Evolutionary conservation across 2,888 invertebrate species (phyloP), one percentile per base, ranked within the genome.

Genomic region (Phengaris arion): DNA sequence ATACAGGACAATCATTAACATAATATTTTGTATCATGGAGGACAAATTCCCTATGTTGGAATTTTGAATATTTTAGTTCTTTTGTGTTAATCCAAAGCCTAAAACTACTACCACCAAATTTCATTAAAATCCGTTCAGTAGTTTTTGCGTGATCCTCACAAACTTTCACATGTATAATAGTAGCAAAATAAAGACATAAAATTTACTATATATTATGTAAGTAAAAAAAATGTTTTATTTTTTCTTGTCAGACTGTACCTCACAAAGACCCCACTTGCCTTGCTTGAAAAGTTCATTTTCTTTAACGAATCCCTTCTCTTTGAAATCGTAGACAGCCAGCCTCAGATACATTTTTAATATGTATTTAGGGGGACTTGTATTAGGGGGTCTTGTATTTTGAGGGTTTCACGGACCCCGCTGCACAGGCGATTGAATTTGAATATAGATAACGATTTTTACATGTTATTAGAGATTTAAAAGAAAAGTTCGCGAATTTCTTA

Each of bases 271-370:
- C 85, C 81, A 81, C 82, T 79, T 77, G 83, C 82, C 86, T 86
- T 86, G 82, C 81, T 80, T 83, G 84, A 83, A 86, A 89, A 89
- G 86, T 87, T 84, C 85, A 88, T 88, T 89, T 91, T 90, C 90
- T 91, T 91, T 82, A 82, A 84, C 81, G 83, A 84, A 83, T 83
- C 86, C 86, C 85, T 82, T 83, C 85, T 79, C 85, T 87, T 89
- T 87, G 88, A 86, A 88, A 87, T 85, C 84, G 83, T 84, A 87
- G 86, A 87, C 85, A 82, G 81, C 77, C 78, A 77, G 80, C 79
- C 75, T 79, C 81, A 83, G 82, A 84, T 85, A 84, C 82, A 84
- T 85, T 84, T 85, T 84, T 84, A 86, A 86, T 86, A 83, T 82
- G 82, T 82, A 78, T 76, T 74, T 76, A 78, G 79, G 77, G 77